phyloP scores from a whole-genome alignment of 2,888 invertebrate genomes.

The Pterostichus niger region DNA sequence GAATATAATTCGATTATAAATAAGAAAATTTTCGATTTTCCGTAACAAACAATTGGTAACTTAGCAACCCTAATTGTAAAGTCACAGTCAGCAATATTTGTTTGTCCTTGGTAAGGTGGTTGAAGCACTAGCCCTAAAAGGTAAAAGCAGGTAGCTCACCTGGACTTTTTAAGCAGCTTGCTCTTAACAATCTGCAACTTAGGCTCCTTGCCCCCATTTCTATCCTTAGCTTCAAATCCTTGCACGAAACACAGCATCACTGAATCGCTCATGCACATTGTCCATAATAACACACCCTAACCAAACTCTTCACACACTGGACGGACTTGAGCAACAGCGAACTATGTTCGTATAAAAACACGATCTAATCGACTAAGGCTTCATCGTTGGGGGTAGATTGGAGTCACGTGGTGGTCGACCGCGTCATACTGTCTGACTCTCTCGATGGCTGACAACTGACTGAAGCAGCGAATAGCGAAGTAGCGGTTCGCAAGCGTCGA shows the following conservation, averaged over 20 bases:
- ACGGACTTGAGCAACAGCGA: neutral
- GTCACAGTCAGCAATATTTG: too few relatives aligned
- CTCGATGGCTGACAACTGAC: slow-evolving; percentile 25
- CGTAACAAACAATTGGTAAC: too few relatives aligned
- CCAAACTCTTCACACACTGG: neutral
- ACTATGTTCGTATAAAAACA: neutral
- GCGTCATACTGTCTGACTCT: neutral
- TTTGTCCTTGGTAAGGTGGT: too few relatives aligned
- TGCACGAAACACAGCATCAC: slow-evolving; percentile 87
- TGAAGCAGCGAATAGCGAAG: slow-evolving; percentile 63
- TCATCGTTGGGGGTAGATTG: neutral
- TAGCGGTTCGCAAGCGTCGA: slow-evolving; percentile 69
- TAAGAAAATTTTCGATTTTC: too few relatives aligned
- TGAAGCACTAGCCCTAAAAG: too few relatives aligned
- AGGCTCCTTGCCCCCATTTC: slow-evolving; percentile 74
- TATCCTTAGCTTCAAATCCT: slow-evolving; percentile 80
- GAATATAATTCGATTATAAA: too few relatives aligned
- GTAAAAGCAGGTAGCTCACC: slow-evolving; percentile 70
- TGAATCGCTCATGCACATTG: slow-evolving; percentile 74
- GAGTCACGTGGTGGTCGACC: slow-evolving; percentile 1
- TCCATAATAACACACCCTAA: neutral
- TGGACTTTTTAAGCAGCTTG: slow-evolving; percentile 74
- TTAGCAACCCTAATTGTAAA: too few relatives aligned
- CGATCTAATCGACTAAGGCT: neutral
- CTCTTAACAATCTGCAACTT: slow-evolving; percentile 74